phyloP scores from a whole-genome alignment of 1,140 invertebrate genomes.

The Ericerus pela region DNA sequence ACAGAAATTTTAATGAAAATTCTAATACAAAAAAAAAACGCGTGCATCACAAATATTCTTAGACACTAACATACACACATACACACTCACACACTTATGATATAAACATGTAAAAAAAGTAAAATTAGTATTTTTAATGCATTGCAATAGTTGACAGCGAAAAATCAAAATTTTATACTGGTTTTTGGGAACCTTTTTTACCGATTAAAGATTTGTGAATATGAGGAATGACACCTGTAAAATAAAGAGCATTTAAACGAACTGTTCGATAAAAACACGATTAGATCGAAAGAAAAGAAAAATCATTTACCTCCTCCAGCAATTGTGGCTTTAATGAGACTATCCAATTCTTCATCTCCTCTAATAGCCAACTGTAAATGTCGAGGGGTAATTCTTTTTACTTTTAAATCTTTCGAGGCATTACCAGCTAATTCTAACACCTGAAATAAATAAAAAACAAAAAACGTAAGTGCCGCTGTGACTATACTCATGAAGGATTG shows the following conservation, averaged over 20 bases:
- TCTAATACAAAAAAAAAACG: too few relatives aligned
- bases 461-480: neutral
- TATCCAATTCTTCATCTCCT: slow-evolving; percentile 98
- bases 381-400: slow-evolving; percentile 97
- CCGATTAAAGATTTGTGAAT: slow-evolving; percentile 98
- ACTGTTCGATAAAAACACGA: neutral
- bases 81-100: too few relatives aligned
- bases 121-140: too few relatives aligned
- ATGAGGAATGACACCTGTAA: slow-evolving; percentile 85
- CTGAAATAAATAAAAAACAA: slow-evolving; percentile 33
- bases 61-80: too few relatives aligned
- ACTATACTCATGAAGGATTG: too few relatives aligned
- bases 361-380: slow-evolving; percentile 97
- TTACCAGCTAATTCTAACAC: slow-evolving; percentile 95
- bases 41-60: too few relatives aligned
- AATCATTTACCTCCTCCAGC: slow-evolving; percentile 74
- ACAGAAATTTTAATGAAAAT: too few relatives aligned
- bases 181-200: slow-evolving; percentile 60
- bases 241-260: slow-evolving; percentile 15
- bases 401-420: slow-evolving; percentile 98
- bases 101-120: too few relatives aligned
- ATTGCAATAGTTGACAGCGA: too few relatives aligned
- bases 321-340: slow-evolving; percentile 97
- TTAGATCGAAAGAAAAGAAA: neutral
- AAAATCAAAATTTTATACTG: too few relatives aligned